Conservation (phyloP, 2,888 invertebrate species). For the Hetaerina titia region DNA sequence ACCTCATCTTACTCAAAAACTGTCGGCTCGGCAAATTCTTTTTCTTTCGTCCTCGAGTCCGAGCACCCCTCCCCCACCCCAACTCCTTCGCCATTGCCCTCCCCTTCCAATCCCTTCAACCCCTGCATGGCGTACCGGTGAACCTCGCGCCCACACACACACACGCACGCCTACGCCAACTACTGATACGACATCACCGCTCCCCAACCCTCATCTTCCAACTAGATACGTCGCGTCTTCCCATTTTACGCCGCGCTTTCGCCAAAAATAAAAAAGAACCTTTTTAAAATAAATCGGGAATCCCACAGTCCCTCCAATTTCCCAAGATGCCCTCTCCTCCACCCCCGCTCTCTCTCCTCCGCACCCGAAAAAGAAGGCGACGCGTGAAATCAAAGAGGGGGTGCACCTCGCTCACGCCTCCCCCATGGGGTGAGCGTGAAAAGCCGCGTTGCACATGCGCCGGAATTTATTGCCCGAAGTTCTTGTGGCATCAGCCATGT, state of each 20-base stretch:
- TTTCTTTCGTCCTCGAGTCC: neutral
- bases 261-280: no score
- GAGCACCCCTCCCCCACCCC: neutral
- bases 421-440: neutral
- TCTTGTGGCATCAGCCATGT: neutral
- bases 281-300: no score
- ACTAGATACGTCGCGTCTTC: no score
- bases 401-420: neutral
- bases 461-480: neutral
- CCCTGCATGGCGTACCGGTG: neutral
- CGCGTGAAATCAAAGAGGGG: neutral
- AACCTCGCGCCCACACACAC: no score
- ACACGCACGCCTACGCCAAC: no score
- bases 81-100: neutral
- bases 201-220: no score
- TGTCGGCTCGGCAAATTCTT: neutral
- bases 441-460: no score
- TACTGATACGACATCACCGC: no score
- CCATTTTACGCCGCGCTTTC: no score
- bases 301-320: no score
- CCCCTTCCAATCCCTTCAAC: neutral
- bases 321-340: no score
- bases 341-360: neutral
- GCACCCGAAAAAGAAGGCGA: neutral
- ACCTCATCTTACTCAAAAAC: constrained; percentile 27